These are phyloP conservation scores for Stenotaenia linearis DNA, from an alignment of 2,888 invertebrate genomes.

Conservation along the genomic window DNA sequence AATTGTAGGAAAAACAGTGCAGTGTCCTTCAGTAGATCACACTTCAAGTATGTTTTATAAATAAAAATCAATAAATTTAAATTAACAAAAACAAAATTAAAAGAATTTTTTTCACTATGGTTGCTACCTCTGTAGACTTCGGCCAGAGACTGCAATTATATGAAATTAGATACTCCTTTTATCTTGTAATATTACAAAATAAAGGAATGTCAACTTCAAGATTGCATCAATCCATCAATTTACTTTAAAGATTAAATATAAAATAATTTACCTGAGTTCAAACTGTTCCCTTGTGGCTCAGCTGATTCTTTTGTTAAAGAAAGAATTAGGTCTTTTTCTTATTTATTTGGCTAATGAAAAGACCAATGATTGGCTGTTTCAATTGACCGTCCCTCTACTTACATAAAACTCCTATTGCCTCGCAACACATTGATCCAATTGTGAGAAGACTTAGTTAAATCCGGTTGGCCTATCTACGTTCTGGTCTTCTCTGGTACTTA, in stretches of 20 bases:
- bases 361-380: neutral
- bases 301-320: neutral
- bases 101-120: too few relatives aligned
- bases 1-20: too few relatives aligned
- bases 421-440: conserved; percentile 17
- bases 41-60: too few relatives aligned
- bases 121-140: too few relatives aligned
- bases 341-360: neutral
- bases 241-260: neutral
- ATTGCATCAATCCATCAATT: neutral
- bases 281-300: neutral
- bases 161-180: too few relatives aligned
- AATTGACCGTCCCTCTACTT: neutral
- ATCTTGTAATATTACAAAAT: too few relatives aligned
- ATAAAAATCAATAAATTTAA: too few relatives aligned
- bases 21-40: too few relatives aligned
- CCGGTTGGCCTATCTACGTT: neutral
- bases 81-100: too few relatives aligned
- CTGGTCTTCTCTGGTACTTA: neutral
- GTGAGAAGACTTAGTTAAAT: neutral
- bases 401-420: neutral
- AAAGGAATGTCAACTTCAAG: neutral
- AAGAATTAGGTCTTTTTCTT: neutral
- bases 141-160: too few relatives aligned
- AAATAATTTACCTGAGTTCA: neutral